Evolutionary conservation across 2,113 vertebrate genomes (phyloP).

Genomic region (Zingel zingel): DNA sequence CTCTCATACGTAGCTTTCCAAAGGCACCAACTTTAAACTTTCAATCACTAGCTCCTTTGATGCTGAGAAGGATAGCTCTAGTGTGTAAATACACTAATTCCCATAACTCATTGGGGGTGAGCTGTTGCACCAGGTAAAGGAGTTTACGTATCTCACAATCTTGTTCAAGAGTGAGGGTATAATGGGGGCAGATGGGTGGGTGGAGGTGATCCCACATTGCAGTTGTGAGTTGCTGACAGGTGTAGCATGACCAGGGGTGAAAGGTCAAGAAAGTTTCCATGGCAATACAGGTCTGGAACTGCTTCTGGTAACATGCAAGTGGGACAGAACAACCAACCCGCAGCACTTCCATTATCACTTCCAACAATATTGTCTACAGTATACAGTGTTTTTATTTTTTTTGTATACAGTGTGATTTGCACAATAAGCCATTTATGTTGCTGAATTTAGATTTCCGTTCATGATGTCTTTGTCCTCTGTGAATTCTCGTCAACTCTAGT

Average conservation of each 20-base stretch:
- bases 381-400: not conserved
- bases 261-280: conserved; percentile 59
- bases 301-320: conserved; percentile 19
- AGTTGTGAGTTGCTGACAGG: conserved; percentile 78
- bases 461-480: not conserved
- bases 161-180: conserved; percentile 21
- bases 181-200: conserved; percentile 12
- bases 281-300: conserved; percentile 36
- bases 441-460: not conserved
- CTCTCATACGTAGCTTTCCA: not conserved
- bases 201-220: conserved; percentile 29
- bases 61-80: not conserved
- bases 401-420: not conserved
- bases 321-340: not conserved
- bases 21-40: not conserved
- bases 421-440: not conserved
- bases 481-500: not conserved
- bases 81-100: not conserved
- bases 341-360: not conserved
- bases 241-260: conserved; percentile 57
- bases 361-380: not conserved
- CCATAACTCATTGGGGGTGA: not conserved
- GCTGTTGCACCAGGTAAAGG: conserved; percentile 10
- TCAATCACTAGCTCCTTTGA: not conserved
- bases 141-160: conserved; percentile 2